Evolutionary conservation across 2,113 vertebrate species (phyloP), one percentile per base, ranked within the genome.

Genomic region (Theropithecus gelada): DNA sequence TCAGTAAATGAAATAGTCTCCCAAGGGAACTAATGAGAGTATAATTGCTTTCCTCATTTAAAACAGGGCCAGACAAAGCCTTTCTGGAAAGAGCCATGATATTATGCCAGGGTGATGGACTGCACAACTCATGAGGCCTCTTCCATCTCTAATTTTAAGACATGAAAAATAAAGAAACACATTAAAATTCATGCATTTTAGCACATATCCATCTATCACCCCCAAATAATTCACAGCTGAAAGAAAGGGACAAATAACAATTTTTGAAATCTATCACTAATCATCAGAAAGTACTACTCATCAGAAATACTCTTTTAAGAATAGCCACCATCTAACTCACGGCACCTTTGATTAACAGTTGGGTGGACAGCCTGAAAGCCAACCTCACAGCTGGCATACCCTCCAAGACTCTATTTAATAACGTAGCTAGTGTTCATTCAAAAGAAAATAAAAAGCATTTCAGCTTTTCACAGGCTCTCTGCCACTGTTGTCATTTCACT

Each of bases 141-240:
- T 96, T 97, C 83, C 90, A 97, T 98, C 97, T 98, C 95, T 90
- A 95, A 97, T 93, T 97, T 96, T 90, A 88, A 97, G 97, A 98
- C 97, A 98, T 97, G 95, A 97, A 97, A 98, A 97, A 98, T 97
- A 98, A 98, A 98, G 97, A 98, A 98, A 97, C 92, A 97, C 92
- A 98, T 98, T 98, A 97, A 98, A 97, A 97, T 97, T 98, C 93
- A 98, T 97, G 89, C 57, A 92, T 92, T 96, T 98, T 85, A 96
- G 82, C 95, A 97, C 85, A 96, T 96, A 97, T 90, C 76, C 96
- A 98, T 97, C 90, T 92, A 95, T 98, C 97, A 97, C 81, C n/a
- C 84, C 84, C 93, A 97, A 97, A 95, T 96, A 97, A 98, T 97
- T 97, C 92, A 98, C 76, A 94, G 76, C 80, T 90, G 66, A 96